phyloP scores from a whole-genome alignment of 2,797 vertebrate species.

The Falco berigora region DNA sequence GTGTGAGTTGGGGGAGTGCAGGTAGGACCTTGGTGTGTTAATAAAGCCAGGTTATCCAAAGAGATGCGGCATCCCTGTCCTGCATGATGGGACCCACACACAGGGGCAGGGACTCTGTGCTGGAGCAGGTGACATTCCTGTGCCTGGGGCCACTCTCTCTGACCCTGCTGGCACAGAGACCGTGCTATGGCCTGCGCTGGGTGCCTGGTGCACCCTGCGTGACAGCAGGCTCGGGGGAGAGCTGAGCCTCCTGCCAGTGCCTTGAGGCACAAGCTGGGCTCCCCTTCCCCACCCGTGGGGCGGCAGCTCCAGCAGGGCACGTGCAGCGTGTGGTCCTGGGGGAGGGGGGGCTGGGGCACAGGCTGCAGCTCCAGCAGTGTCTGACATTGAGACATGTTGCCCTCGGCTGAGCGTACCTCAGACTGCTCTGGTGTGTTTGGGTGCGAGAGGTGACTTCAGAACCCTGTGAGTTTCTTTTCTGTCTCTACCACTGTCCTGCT shows the following conservation, averaged over 20 bases:
- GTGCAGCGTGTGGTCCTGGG: rapidly evolving
- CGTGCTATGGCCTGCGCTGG: neutral
- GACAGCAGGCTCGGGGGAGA: neutral
- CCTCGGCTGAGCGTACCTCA: neutral
- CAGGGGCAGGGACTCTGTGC: neutral
- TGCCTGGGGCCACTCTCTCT: neutral
- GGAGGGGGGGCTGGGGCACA: neutral
- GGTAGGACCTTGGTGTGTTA: neutral
- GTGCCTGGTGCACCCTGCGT: neutral
- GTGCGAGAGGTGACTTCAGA: constrained; percentile 39
- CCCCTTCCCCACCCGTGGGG: neutral
- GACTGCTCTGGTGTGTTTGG: neutral
- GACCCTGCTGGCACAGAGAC: neutral
- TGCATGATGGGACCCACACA: neutral
- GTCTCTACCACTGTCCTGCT: neutral
- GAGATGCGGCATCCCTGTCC: neutral
- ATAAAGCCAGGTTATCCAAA: constrained; percentile 50
- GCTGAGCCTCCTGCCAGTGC: neutral
- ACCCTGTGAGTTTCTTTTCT: constrained; percentile 49
- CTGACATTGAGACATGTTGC: constrained; percentile 57
- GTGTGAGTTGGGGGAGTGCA: neutral
- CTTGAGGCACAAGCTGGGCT: neutral
- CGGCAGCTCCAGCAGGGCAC: rapidly evolving
- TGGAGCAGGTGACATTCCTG: neutral
- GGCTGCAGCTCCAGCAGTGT: neutral